Percentiles rank a stretch among this genome's conserved stretches.
phyloP scores from a whole-genome alignment of 2,797 vertebrate genomes.

The Zalophus californianus region DNA sequence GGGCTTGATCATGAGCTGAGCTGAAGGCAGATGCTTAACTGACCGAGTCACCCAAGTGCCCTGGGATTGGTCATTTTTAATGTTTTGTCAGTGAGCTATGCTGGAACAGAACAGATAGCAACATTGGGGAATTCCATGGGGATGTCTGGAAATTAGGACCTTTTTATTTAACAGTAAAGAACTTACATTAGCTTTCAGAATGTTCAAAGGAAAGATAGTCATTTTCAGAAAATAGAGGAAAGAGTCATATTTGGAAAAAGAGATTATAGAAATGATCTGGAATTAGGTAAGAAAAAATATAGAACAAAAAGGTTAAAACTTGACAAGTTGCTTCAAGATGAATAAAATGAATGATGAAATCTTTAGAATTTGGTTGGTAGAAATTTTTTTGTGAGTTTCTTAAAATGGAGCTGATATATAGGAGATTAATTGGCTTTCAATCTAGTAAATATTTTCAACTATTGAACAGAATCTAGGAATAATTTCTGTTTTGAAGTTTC shows the following conservation, averaged over 20 bases:
- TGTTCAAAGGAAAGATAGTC: neutral
- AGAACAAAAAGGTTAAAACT: neutral
- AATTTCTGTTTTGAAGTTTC: conserved; percentile 44
- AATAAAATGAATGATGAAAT: neutral
- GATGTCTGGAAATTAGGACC: neutral
- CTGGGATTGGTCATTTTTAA: neutral
- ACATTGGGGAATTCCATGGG: neutral
- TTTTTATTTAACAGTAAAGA: neutral
- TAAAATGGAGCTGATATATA: neutral
- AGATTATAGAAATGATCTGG: neutral
- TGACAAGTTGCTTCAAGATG: neutral
- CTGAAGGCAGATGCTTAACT: neutral
- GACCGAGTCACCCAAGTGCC: neutral
- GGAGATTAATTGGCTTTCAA: neutral
- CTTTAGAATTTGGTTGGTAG: neutral
- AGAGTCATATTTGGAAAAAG: neutral
- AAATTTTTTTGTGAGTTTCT: conserved; percentile 1
- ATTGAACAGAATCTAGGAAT: conserved; percentile 16
- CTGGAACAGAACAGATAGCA: neutral
- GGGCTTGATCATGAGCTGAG: neutral
- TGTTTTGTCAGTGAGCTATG: neutral
- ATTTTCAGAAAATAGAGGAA: neutral
- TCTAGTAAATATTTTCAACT: neutral
- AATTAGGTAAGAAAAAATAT: conserved; percentile 1
- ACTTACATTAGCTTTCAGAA: neutral